Conservation (phyloP, 2,888 invertebrate species). For the Habrosyne pyritoides region DNA sequence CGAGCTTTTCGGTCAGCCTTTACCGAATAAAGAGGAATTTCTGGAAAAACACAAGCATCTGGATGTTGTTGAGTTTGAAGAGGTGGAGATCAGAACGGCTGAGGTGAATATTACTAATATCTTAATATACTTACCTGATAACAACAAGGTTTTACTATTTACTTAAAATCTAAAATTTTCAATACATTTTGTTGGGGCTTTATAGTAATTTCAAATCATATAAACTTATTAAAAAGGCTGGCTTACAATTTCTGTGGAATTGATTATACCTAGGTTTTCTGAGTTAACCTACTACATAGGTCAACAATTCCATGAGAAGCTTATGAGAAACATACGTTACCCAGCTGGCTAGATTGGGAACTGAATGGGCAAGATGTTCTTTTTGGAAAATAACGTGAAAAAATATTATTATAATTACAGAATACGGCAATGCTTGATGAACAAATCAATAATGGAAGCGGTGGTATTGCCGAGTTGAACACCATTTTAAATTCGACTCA, state of each 20-base stretch:
- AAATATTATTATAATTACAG: slow-evolving; percentile 46
- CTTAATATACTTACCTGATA: slow-evolving; percentile 3
- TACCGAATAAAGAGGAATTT: slow-evolving; percentile 87
- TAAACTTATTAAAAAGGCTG: no score
- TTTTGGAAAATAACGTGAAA: background rate
- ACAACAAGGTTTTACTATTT: background rate
- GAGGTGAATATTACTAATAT: slow-evolving; percentile 48
- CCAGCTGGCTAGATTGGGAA: no score
- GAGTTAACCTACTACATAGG: no score
- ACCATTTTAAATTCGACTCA: slow-evolving; percentile 92
- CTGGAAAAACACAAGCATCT: slow-evolving; percentile 81
- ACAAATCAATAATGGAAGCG: slow-evolving; percentile 87
- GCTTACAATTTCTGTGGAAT: no score
- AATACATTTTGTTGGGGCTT: no score
- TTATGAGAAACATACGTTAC: no score
- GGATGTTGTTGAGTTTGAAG: slow-evolving; percentile 80
- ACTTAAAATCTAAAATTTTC: background rate
- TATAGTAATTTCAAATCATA: no score
- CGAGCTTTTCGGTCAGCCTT: slow-evolving; percentile 88
- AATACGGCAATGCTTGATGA: slow-evolving; percentile 79
- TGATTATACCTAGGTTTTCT: no score
- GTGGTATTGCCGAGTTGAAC: slow-evolving; percentile 91
- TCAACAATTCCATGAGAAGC: no score
- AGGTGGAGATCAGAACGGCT: slow-evolving; percentile 74
- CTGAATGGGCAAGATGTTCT: no score